Base-by-base conservation (phyloP, 2,888 invertebrate species). In the Atherix ibis region DNA sequence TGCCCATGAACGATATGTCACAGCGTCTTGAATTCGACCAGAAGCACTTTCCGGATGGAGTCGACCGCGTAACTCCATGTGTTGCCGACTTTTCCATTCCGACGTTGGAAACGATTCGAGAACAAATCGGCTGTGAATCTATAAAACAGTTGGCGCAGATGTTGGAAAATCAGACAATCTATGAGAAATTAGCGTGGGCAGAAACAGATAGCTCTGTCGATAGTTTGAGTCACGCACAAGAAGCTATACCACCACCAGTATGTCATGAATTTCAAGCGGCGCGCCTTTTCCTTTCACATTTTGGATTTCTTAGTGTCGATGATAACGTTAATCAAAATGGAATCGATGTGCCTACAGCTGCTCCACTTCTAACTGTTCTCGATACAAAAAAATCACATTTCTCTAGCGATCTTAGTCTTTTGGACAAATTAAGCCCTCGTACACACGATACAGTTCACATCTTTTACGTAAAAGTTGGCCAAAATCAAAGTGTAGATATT, bases 251-350 rank as follows among this genome's bases (percentile, higher is more conserved):
- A 2, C 88, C 85, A 0, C 68, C 76, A 3, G 76, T 83, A 3
- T 84, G 84, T 46, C 81, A 87, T 36, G 91, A 92, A 54, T 95
- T 94, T 54, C 92, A 95, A 63, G 92, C 95, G 0, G 88, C 95
- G 2, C 70, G 97, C 32, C 65, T 97, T 17, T 91, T 98, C 56
- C 65, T 98, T 13, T 91, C 94, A 3, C 92, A 97, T 60, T 91
- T 97, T 58, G 97, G 97, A 1, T 82, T 94, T 49, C 64, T 97
- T 13, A 73, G 77, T 25, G 68, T 75, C 26, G 66, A 66, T 39
- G 57, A 54, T 4, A 43, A 43, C 31, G 59, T 67, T 24, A 67
- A 53, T 38, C 57, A 59, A 3, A 48, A 51, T 34, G 53, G 52
- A 37, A 44, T 50, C 12, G 42, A 56, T 19, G 46, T 50, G 3